A percentile compares a stretch with the other conserved stretches of the same genome.
phyloP scores from a whole-genome alignment of 1,140 invertebrate genomes.

The Drosophila trapezifrons region DNA sequence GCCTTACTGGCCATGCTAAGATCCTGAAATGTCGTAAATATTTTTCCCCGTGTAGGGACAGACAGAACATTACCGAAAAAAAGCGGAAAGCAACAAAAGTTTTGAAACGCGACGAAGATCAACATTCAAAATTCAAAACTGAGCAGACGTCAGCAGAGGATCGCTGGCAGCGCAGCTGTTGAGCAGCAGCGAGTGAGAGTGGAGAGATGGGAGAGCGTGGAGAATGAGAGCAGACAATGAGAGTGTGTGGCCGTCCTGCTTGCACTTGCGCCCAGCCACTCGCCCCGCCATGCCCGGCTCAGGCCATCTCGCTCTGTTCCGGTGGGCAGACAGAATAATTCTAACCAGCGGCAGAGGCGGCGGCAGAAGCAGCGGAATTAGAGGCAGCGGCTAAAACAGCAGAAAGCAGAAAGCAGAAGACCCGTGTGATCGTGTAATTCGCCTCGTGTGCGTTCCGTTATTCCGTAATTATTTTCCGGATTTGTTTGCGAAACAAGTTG shows the following conservation, averaged over 20 bases:
- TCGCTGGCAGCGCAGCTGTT: constrained; percentile 14
- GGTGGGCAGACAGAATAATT: constrained; percentile 49
- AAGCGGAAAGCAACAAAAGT: constrained; percentile 12
- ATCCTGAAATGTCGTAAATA: background rate
- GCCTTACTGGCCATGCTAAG: no score
- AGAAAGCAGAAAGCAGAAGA: constrained; percentile 64
- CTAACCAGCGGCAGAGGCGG: constrained; percentile 34
- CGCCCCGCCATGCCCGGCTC: constrained; percentile 8
- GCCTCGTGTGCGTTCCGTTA: constrained; percentile 74
- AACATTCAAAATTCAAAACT: constrained; percentile 36
- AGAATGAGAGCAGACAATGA: constrained; percentile 4
- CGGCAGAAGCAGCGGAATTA: constrained; percentile 59
- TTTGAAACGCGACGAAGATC: constrained; percentile 38
- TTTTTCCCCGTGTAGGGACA: constrained; percentile 11
- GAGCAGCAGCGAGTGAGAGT: constrained; percentile 13
- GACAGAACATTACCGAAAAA: constrained; percentile 11
- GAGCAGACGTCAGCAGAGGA: constrained; percentile 41
- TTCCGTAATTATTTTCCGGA: constrained; percentile 52
- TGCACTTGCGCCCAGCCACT: constrained; percentile 27
- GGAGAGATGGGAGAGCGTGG: constrained; percentile 24
- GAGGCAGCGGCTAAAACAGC: constrained; percentile 57
- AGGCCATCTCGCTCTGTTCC: constrained; percentile 61
- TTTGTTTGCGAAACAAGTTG: constrained; percentile 68
- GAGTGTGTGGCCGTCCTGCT: constrained; percentile 26
- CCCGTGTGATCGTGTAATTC: constrained; percentile 80